Percentiles rank a stretch among this genome's conserved stretches.
These are phyloP conservation scores for Ophion ventricosus DNA, from an alignment of 2,888 invertebrate genomes.

Conservation along the genomic window DNA sequence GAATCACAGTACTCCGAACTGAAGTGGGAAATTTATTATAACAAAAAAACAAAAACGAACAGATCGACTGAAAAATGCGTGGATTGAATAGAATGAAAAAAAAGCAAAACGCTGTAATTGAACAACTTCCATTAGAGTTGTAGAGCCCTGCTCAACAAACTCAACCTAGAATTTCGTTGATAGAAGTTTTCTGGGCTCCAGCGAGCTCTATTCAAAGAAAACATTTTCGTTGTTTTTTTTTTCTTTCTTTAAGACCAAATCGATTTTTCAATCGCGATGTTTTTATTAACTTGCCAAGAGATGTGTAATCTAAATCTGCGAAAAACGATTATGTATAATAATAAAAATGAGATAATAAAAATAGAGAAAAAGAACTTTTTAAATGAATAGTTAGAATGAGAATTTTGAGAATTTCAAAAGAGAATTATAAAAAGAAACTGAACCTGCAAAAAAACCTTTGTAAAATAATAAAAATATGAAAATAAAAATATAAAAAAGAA, in stretches of 20 bases:
- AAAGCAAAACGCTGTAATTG: not conserved
- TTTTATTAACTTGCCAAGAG: too few species aligned
- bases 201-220: not conserved
- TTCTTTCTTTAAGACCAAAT: not conserved
- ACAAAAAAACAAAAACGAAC: not conserved
- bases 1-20: not conserved
- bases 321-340: too few species aligned
- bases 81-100: not conserved
- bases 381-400: too few species aligned
- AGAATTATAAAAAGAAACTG: too few species aligned
- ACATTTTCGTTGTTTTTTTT: not conserved
- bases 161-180: not conserved
- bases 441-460: too few species aligned
- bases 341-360: too few species aligned
- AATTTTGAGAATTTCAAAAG: too few species aligned
- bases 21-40: not conserved
- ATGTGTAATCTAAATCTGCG: too few species aligned
- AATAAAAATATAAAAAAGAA: not conserved
- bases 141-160: not conserved
- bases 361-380: too few species aligned
- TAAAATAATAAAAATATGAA: too few species aligned
- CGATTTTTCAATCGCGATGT: too few species aligned
- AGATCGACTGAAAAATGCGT: not conserved
- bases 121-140: not conserved
- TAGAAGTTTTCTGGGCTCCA: not conserved